phyloP scores from a whole-genome alignment of 2,113 vertebrate species.

The Isichthys henryi region DNA sequence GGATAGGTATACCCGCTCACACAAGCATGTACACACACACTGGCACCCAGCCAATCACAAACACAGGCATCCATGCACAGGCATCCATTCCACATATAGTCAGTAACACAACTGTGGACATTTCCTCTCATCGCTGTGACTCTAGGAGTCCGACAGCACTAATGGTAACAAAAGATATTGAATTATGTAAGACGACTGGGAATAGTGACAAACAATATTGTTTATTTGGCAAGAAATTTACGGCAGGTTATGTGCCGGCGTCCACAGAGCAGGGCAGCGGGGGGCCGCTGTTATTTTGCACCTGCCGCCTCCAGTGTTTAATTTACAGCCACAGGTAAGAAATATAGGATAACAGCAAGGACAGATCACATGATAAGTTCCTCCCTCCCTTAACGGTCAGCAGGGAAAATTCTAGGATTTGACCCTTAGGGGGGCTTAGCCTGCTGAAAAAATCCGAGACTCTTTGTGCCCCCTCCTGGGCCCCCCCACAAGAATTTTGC shows the following conservation, averaged over 20 bases:
- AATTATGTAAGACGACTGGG: slow-evolving; percentile 40
- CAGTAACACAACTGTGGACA: background rate
- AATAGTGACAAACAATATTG: slow-evolving; percentile 18
- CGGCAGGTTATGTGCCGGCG: background rate
- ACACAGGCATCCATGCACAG: background rate
- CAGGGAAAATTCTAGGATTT: background rate
- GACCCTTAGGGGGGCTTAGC: background rate
- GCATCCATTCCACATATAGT: background rate
- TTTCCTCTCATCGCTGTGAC: background rate
- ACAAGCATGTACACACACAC: slow-evolving; percentile 26
- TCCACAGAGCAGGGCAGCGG: background rate
- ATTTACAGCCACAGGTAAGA: background rate
- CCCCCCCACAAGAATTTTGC: background rate
- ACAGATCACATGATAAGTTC: background rate
- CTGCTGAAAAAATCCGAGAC: background rate
- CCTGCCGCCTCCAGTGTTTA: background rate
- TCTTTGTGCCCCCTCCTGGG: background rate
- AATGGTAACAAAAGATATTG: slow-evolving; percentile 41
- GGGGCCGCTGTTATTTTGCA: background rate
- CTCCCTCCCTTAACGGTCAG: background rate
- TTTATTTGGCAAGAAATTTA: slow-evolving; percentile 20
- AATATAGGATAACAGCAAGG: background rate
- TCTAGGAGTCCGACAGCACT: background rate
- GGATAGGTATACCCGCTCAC: no score
- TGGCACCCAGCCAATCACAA: background rate